These are phyloP conservation scores for Romanogobio albipinnatus DNA, from an alignment of 2,113 vertebrate genomes.

Conservation along the genomic window DNA sequence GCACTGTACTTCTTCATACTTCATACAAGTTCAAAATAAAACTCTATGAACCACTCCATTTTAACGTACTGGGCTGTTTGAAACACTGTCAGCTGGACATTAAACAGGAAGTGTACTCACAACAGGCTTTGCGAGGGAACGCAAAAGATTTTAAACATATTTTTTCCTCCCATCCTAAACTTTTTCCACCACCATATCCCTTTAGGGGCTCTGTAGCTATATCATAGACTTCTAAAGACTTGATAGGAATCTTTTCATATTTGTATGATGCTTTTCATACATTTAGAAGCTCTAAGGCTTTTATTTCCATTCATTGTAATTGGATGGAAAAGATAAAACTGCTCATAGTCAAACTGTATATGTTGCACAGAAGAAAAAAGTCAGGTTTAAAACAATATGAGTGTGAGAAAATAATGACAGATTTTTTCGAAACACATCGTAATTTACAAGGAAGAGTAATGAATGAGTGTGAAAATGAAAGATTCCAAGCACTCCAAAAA, in stretches of 20 bases:
- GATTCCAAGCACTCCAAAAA: background rate
- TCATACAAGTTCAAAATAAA: too few species aligned
- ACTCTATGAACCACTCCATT: too few species aligned
- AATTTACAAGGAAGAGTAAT: background rate
- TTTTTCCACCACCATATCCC: too few species aligned
- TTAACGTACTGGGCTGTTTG: too few species aligned
- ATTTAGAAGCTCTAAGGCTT: background rate
- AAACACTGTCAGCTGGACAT: too few species aligned
- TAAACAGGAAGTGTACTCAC: too few species aligned
- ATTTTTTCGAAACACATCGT: background rate
- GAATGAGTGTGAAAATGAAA: background rate
- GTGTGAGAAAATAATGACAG: background rate
- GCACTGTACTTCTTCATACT: too few species aligned
- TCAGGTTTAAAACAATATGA: background rate
- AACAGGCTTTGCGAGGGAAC: too few species aligned
- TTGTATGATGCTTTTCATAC: too few species aligned
- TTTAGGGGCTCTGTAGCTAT: too few species aligned
- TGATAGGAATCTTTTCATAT: background rate
- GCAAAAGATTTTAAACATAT: too few species aligned
- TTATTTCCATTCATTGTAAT: background rate
- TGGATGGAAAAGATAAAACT: background rate
- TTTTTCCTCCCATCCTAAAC: too few species aligned
- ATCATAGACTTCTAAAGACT: background rate
- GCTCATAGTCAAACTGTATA: background rate
- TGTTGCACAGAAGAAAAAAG: background rate